A percentile compares a stretch with the other conserved stretches of the same genome.
Evolutionary conservation across 2,797 vertebrate species (phyloP).

Genomic region (Huso huso): DNA sequence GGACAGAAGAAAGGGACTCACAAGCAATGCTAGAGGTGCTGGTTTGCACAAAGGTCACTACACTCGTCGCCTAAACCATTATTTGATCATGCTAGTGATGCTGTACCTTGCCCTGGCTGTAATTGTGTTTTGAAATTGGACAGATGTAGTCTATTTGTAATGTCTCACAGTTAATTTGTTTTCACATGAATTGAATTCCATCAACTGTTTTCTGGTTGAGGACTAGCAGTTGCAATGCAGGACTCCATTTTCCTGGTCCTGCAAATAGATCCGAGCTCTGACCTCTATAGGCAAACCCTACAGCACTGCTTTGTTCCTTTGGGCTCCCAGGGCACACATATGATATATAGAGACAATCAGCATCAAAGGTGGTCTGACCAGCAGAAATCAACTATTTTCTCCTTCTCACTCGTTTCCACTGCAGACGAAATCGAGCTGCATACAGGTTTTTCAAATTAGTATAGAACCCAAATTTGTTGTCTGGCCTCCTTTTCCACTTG

Average conservation of each 20-base stretch:
- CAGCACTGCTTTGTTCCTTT: background rate
- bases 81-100: too few relatives aligned
- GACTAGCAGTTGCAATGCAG: background rate
- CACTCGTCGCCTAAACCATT: too few relatives aligned
- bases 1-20: too few relatives aligned
- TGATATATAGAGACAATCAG: background rate
- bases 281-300: background rate
- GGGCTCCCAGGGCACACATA: background rate
- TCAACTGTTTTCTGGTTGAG: too few relatives aligned
- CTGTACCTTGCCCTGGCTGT: too few relatives aligned
- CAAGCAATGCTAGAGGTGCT: too few relatives aligned
- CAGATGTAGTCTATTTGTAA: too few relatives aligned
- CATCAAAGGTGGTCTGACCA: conserved; percentile 8
- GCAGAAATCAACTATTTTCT: background rate
- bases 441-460: conserved; percentile 8
- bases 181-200: too few relatives aligned
- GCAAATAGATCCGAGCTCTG: background rate
- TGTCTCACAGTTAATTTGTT: too few relatives aligned
- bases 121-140: too few relatives aligned
- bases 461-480: conserved; percentile 2
- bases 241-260: background rate
- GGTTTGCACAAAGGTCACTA: too few relatives aligned
- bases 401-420: background rate
- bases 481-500: background rate
- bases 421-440: background rate